These are phyloP conservation scores for Pachliopta kotzebuea DNA, from an alignment of 2,888 invertebrate genomes.

Conservation along the genomic window DNA sequence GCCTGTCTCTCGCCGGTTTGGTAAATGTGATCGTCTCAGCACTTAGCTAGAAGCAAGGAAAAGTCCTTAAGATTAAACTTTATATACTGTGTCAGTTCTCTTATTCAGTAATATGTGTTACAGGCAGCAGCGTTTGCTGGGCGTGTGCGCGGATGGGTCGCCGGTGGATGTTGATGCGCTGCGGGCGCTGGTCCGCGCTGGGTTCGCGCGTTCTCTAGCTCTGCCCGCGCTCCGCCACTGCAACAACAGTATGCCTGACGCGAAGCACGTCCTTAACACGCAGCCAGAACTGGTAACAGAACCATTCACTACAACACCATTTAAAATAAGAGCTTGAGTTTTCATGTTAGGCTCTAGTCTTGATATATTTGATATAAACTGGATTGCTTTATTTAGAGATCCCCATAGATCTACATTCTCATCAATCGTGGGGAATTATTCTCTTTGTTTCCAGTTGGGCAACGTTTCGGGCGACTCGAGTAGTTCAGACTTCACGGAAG, in stretches of 20 bases:
- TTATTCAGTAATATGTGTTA: not conserved
- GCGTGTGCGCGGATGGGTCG: conserved; percentile 81
- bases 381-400: too few relatives aligned
- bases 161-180: conserved; percentile 75
- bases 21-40: too few relatives aligned
- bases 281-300: conserved; percentile 76
- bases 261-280: conserved; percentile 83
- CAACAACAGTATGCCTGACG: conserved; percentile 85
- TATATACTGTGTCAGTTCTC: too few relatives aligned
- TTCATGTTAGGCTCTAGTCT: too few relatives aligned
- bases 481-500: conserved; percentile 45
- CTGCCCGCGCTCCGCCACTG: conserved; percentile 82
- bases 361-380: too few relatives aligned
- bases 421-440: too few relatives aligned
- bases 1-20: too few relatives aligned
- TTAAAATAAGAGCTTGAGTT: too few relatives aligned
- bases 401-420: too few relatives aligned
- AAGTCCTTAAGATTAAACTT: too few relatives aligned
- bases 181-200: conserved; percentile 83
- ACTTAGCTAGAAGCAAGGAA: too few relatives aligned
- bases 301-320: too few relatives aligned
- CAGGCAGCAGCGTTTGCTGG: conserved; percentile 46
- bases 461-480: conserved; percentile 43
- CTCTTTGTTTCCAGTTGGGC: conserved; percentile 25
- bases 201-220: conserved; percentile 81